These are phyloP conservation scores for Drosophila peninsularis DNA, from an alignment of 2,888 invertebrate genomes.

Conservation along the genomic window DNA sequence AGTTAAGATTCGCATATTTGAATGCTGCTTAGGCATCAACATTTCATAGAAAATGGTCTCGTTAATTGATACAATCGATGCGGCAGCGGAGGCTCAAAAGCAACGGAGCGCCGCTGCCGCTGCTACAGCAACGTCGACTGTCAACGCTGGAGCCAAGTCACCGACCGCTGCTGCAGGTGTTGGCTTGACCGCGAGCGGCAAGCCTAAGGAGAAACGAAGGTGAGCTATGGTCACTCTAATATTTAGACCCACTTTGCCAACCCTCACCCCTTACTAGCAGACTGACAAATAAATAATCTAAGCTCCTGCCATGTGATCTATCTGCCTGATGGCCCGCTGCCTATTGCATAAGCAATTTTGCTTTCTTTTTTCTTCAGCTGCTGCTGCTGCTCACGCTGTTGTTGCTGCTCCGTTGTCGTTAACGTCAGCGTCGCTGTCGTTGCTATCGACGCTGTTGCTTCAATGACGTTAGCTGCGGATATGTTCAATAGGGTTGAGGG, in stretches of 20 bases:
- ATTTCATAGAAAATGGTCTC: constrained; percentile 75
- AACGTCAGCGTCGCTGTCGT: constrained; percentile 18
- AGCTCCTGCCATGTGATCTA: constrained; percentile 54
- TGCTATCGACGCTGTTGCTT: constrained; percentile 24
- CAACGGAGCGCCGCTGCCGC: constrained; percentile 57
- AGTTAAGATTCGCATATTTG: constrained; percentile 43
- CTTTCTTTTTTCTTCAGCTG: constrained; percentile 57
- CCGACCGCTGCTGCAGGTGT: constrained; percentile 37
- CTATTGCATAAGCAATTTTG: constrained; percentile 66
- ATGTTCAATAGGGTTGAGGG: constrained; percentile 32
- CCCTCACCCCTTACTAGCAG: background rate
- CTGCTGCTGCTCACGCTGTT: constrained; percentile 30
- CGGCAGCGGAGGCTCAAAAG: constrained; percentile 71
- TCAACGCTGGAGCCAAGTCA: constrained; percentile 30
- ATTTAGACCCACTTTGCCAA: background rate
- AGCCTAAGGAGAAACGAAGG: constrained; percentile 90
- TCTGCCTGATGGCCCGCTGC: constrained; percentile 43
- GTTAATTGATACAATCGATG: constrained; percentile 75
- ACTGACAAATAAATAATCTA: constrained; percentile 15
- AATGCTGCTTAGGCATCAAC: constrained; percentile 62
- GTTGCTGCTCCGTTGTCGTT: constrained; percentile 30
- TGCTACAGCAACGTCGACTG: constrained; percentile 39
- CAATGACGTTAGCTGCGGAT: constrained; percentile 21
- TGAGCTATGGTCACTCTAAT: constrained; percentile 81
- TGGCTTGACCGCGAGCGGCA: constrained; percentile 77